Conservation (phyloP, 2,113 vertebrate genomes). For the Myocastor coypus region DNA sequence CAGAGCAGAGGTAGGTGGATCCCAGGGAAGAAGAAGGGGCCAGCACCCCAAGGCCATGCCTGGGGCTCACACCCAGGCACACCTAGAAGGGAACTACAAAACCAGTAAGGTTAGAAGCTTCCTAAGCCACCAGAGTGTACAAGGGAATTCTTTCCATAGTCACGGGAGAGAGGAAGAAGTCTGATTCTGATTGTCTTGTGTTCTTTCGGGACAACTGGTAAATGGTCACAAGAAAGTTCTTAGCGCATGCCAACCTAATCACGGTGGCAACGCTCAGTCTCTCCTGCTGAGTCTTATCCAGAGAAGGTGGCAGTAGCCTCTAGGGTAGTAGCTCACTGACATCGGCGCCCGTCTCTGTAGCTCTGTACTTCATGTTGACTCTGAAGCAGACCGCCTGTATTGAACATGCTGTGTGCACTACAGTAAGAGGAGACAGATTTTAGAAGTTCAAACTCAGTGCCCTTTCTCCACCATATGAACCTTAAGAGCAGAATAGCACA, state of each 20-base stretch:
- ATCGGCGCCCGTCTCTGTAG: fast-evolving
- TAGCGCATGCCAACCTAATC: not conserved
- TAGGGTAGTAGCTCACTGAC: not conserved
- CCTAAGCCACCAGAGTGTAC: not conserved
- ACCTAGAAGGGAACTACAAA: not conserved
- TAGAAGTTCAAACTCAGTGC: not conserved
- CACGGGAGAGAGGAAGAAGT: not conserved
- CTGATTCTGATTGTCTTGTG: not conserved
- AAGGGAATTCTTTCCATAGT: not conserved
- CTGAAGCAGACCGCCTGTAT: not conserved
- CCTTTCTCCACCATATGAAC: not conserved
- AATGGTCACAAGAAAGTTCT: not conserved
- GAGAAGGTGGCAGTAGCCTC: too few relatives aligned
- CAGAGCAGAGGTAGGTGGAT: not conserved
- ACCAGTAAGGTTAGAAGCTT: not conserved
- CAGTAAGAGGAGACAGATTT: not conserved
- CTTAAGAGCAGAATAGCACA: not conserved
- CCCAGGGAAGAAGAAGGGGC: not conserved
- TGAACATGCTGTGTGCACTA: not conserved
- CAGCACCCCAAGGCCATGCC: not conserved
- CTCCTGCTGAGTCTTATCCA: not conserved
- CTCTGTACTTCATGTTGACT: not conserved
- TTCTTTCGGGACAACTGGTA: not conserved
- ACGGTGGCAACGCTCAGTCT: not conserved
- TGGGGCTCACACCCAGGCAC: not conserved